Base-by-base conservation (phyloP, 1,140 invertebrate genomes). In the Pseudobourletiella spinata region DNA sequence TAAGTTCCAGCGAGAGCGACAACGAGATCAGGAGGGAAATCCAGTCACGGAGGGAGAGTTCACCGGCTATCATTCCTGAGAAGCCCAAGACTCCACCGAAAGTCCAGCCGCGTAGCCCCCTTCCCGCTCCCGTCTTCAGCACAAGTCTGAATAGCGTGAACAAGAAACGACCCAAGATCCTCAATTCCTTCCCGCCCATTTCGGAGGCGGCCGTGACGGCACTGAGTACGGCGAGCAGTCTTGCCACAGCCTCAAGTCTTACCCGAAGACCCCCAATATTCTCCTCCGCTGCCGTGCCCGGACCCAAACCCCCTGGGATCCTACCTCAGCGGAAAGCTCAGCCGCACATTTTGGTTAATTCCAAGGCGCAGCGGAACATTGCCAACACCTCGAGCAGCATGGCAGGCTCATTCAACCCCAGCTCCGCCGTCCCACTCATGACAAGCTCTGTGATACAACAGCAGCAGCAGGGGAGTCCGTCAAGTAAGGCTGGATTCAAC, bases 91-190 rank as follows among this genome's bases (percentile, higher is more conserved):
- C 32, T 39, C 32, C 32, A 8, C 32, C 32, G 32, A 39, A 39
- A 39, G 8, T 39, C 32, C 32, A 8, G n/a, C 8, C n/a, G 32
- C 32, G 32, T 11, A 35, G 8, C 6, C 28, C 52, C 1, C 55
- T 65, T 57, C 63, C 63, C 42, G 63, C 63, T 14, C 64, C 64
- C 28, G 64, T 66, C 26, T 66, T 66, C 26, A 66, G 64, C 32
- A 66, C 64, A n/a, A 66, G 56, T 50, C 35, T 66, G 24, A 57
- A n/a, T 25, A 63, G 22, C 51, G 48, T 58, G 14, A 61, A 58
- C 20, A 65, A 61, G 48, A 65, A 65, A 35, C 25, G 64, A 18
- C 16, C 50, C 16, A 65, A 61, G 32, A 57, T 57, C 14, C 20
- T 59, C 22, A 25, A 26, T 8, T 57, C 24, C 25, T 44, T 28